phyloP scores from a whole-genome alignment of 1,140 invertebrate genomes.

The Mesaphorura yosii region DNA sequence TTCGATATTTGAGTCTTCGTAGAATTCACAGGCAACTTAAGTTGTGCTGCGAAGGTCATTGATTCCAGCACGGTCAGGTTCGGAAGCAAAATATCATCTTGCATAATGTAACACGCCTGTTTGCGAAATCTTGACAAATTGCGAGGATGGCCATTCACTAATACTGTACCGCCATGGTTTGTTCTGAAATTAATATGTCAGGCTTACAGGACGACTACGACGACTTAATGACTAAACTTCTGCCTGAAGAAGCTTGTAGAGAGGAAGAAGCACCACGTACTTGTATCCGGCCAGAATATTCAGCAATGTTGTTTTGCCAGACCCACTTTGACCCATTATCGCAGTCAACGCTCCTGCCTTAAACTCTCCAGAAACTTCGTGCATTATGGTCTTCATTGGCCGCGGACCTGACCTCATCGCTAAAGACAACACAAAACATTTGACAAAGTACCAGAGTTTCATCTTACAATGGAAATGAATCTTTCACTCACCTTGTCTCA shows the following conservation, averaged over 20 bases:
- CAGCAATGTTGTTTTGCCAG: slow-evolving; percentile 78
- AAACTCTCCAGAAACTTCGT: slow-evolving; percentile 69
- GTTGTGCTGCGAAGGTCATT: slow-evolving; percentile 82
- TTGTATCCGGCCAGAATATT: slow-evolving; percentile 75
- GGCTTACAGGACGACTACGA: neutral
- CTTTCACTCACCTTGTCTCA: too few species aligned
- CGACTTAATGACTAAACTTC: too few species aligned
- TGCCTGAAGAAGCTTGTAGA: too few species aligned
- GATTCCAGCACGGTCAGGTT: slow-evolving; percentile 79
- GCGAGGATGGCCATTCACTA: slow-evolving; percentile 54
- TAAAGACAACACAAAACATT: neutral
- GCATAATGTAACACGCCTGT: slow-evolving; percentile 92
- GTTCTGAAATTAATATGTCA: slow-evolving; percentile 26
- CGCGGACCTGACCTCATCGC: slow-evolving; percentile 13
- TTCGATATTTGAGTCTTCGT: slow-evolving; percentile 50
- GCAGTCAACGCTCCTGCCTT: slow-evolving; percentile 75
- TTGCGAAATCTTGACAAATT: slow-evolving; percentile 77
- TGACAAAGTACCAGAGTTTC: neutral
- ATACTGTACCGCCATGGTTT: too few species aligned
- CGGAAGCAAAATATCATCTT: slow-evolving; percentile 79
- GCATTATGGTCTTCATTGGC: slow-evolving; percentile 58
- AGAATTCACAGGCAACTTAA: slow-evolving; percentile 74
- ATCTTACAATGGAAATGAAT: too few species aligned
- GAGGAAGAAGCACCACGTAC: too few species aligned
- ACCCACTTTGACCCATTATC: slow-evolving; percentile 83